phyloP scores from a whole-genome alignment of 2,888 invertebrate genomes.

The Emmelina monodactyla region DNA sequence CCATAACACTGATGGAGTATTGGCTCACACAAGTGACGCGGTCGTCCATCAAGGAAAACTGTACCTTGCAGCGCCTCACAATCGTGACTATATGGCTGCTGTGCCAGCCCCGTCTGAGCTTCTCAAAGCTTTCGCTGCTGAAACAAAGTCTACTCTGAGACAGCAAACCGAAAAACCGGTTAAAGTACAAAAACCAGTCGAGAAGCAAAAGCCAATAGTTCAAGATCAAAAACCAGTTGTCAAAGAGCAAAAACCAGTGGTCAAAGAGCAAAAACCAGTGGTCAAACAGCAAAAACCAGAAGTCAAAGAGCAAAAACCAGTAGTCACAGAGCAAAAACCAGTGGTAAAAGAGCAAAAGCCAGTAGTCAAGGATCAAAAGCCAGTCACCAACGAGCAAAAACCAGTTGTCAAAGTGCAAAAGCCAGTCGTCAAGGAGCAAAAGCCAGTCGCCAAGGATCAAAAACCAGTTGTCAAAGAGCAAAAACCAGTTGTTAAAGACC shows the following conservation, averaged over 20 bases:
- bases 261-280: constrained; percentile 4
- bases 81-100: constrained; percentile 68
- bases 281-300: constrained; percentile 5
- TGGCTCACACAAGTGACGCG: constrained; percentile 69
- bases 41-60: constrained; percentile 70
- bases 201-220: constrained; percentile 19
- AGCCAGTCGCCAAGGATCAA: background rate
- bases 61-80: constrained; percentile 73
- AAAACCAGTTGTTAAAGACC: constrained; percentile 5
- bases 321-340: constrained; percentile 2
- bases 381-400: constrained; percentile 4
- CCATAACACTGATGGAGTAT: constrained; percentile 67
- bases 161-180: constrained; percentile 20
- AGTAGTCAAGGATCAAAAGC: constrained; percentile 1
- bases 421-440: constrained; percentile 2
- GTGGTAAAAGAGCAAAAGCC: constrained; percentile 7
- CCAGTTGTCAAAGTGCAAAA: constrained; percentile 4
- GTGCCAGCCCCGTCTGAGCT: constrained; percentile 66
- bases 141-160: constrained; percentile 24
- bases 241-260: constrained; percentile 6
- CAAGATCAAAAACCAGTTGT: constrained; percentile 14
- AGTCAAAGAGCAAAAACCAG: constrained; percentile 4
- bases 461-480: constrained; percentile 6
- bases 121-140: constrained; percentile 36
- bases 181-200: constrained; percentile 11